Evolutionary conservation across 2,113 vertebrate genomes (phyloP).

Genomic region (Cromileptes altivelis): DNA sequence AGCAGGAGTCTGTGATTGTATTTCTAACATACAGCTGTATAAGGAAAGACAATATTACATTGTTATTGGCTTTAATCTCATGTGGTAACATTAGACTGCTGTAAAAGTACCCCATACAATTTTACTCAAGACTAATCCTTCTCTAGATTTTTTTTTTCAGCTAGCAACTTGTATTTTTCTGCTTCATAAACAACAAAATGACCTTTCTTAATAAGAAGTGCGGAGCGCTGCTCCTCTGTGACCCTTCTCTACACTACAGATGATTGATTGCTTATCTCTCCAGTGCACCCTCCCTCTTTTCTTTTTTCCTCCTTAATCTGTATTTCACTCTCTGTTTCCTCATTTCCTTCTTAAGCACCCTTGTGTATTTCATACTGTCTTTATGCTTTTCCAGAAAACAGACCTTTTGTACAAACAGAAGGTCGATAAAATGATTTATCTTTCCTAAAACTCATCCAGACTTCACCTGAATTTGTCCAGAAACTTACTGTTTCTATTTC

Average conservation of each 20-base stretch:
- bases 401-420: conserved; percentile 16
- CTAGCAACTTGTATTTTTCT: conserved; percentile 38
- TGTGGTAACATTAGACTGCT: not conserved
- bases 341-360: conserved; percentile 30
- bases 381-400: conserved; percentile 12
- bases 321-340: conserved; percentile 46
- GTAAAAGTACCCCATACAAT: not conserved
- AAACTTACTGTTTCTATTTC: not conserved
- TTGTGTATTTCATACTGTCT: conserved; percentile 36
- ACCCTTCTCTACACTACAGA: conserved; percentile 53
- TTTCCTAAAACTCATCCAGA: not conserved
- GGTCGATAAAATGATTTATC: conserved; percentile 36
- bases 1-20: not conserved
- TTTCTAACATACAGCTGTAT: conserved; percentile 8
- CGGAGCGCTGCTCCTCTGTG: conserved; percentile 41
- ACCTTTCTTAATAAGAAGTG: conserved; percentile 59
- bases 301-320: conserved; percentile 39
- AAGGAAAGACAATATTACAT: not conserved
- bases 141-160: conserved; percentile 19
- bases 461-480: not conserved
- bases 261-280: conserved; percentile 70
- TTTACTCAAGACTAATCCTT: not conserved
- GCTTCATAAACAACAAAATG: conserved; percentile 54
- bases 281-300: not conserved
- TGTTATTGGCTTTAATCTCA: conserved; percentile 12